Conservation (phyloP, 2,888 invertebrate species). For the Scrobipalpa costella region DNA sequence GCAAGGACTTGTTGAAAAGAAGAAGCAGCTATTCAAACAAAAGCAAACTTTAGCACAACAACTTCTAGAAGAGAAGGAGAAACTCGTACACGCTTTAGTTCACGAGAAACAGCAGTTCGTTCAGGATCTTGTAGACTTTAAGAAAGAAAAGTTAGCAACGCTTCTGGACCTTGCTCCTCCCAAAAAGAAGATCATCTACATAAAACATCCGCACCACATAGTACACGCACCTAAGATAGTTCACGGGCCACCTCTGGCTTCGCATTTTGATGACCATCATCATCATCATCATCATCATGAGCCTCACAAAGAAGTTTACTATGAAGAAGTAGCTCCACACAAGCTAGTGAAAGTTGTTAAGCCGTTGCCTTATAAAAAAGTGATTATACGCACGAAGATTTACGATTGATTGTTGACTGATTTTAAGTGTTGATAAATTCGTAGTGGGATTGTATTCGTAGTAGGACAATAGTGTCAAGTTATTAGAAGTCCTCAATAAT, state of each 20-base stretch:
- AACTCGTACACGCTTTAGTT: slow-evolving; percentile 9
- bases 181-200: slow-evolving; percentile 16
- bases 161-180: slow-evolving; percentile 5
- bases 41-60: slow-evolving; percentile 14
- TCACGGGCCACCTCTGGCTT: slow-evolving; percentile 2
- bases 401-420: slow-evolving; percentile 9
- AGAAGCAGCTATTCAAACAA: slow-evolving; percentile 6
- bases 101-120: slow-evolving; percentile 20
- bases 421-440: not conserved
- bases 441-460: not conserved
- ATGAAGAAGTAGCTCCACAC: slow-evolving; percentile 18
- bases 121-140: slow-evolving; percentile 4
- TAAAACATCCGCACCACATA: slow-evolving; percentile 12
- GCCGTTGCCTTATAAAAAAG: slow-evolving; percentile 19
- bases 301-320: slow-evolving; percentile 9
- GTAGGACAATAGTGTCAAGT: not conserved
- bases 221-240: not conserved
- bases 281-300: slow-evolving; percentile 6
- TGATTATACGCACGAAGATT: slow-evolving; percentile 21
- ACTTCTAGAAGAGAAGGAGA: slow-evolving; percentile 8
- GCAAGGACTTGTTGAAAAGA: slow-evolving; percentile 13
- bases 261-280: slow-evolving; percentile 4
- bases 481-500: not conserved
- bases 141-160: slow-evolving; percentile 7
- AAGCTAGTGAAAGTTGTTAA: slow-evolving; percentile 20